These are phyloP conservation scores for Crematogaster levior DNA, from an alignment of 2,888 invertebrate species.

Conservation along the genomic window DNA sequence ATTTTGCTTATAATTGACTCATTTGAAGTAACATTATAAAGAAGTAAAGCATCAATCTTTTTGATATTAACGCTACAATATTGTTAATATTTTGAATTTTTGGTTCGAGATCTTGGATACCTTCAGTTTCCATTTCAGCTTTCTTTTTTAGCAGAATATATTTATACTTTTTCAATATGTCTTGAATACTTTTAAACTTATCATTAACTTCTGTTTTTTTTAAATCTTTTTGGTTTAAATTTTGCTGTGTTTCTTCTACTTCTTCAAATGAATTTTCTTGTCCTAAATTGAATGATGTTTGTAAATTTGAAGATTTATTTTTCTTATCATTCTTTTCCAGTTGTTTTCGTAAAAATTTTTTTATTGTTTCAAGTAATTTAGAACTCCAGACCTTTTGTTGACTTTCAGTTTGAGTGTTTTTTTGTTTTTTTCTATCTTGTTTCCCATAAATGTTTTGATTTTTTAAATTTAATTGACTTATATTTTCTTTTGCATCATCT, in stretches of 20 bases:
- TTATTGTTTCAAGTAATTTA: neutral
- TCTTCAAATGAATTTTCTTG: neutral
- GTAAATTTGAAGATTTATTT: neutral
- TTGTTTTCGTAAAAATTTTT: slow-evolving; percentile 25
- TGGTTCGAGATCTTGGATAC: neutral
- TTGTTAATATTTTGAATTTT: neutral
- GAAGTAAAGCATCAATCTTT: neutral
- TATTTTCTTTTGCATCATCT: neutral
- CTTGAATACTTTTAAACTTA: neutral
- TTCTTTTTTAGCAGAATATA: neutral
- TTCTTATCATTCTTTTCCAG: neutral
- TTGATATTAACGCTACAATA: neutral
- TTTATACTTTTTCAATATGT: neutral
- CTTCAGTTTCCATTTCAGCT: neutral
- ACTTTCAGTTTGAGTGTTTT: neutral
- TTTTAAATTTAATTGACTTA: neutral
- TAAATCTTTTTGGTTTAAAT: neutral
- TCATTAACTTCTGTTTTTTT: neutral
- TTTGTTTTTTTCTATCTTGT: neutral
- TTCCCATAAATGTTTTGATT: neutral
- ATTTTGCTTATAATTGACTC: neutral
- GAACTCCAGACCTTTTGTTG: slow-evolving; percentile 9
- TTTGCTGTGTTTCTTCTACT: neutral
- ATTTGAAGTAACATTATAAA: neutral
- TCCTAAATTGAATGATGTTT: neutral